Conservation (phyloP, 2,797 vertebrate genomes). For the Nyctibius grandis region DNA sequence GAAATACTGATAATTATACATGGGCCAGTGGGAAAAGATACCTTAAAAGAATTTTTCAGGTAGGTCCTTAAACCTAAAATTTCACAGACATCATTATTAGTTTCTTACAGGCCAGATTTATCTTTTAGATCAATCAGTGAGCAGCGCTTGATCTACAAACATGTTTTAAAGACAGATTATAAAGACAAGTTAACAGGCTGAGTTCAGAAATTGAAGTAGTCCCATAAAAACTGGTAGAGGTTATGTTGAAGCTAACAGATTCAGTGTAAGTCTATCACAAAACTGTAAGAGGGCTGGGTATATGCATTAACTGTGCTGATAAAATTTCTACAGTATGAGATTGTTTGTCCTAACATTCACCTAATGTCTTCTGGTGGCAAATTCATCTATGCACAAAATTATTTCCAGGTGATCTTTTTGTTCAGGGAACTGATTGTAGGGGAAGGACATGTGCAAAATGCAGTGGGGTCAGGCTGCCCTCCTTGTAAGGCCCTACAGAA, state of each 20-base stretch:
- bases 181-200: not conserved
- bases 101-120: not conserved
- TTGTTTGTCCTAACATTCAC: not conserved
- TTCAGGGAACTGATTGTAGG: not conserved
- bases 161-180: not conserved
- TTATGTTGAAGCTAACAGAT: not conserved
- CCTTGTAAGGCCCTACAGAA: not conserved
- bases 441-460: not conserved
- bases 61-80: not conserved
- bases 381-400: slow-evolving; percentile 4
- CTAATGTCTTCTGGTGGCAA: not conserved
- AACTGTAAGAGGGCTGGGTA: not conserved
- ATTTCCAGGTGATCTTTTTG: slow-evolving; percentile 19
- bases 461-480: not conserved
- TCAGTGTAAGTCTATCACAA: not conserved
- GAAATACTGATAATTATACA: not conserved
- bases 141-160: not conserved
- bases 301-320: not conserved
- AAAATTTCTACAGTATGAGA: not conserved
- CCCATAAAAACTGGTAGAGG: not conserved
- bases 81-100: not conserved
- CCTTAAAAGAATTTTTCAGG: not conserved
- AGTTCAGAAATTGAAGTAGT: not conserved
- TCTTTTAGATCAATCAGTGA: not conserved
- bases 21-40: not conserved